Percentiles rank a stretch among this genome's conserved stretches.
Evolutionary conservation across 2,888 invertebrate species (phyloP).

Genomic region (Leptinotarsa peninsularis): DNA sequence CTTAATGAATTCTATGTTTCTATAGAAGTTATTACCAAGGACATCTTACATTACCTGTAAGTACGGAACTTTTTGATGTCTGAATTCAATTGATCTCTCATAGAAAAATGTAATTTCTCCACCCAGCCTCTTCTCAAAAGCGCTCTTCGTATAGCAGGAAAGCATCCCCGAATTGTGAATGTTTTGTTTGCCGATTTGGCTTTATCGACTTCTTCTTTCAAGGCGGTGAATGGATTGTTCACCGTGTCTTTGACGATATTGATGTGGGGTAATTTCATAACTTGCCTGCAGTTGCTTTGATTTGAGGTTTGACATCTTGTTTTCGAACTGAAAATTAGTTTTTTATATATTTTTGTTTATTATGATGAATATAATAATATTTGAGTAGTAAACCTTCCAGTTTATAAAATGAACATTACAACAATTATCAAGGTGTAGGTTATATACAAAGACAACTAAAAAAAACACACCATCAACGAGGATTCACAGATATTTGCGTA

Average conservation of each 20-base stretch:
- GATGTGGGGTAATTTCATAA: background rate
- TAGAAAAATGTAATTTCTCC: slow-evolving; percentile 72
- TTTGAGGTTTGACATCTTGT: background rate
- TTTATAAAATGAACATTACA: no score
- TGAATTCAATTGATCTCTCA: slow-evolving; percentile 58
- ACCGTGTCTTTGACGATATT: slow-evolving; percentile 19
- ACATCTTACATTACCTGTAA: slow-evolving; percentile 26
- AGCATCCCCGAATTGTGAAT: slow-evolving; percentile 70
- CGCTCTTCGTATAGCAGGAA: slow-evolving; percentile 70
- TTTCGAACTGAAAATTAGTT: background rate
- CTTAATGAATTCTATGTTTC: no score
- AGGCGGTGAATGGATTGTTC: slow-evolving; percentile 45
- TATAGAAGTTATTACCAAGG: no score
- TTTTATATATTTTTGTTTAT: background rate
- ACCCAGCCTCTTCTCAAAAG: slow-evolving; percentile 78
- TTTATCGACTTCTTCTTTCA: slow-evolving; percentile 67
- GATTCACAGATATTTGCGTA: no score
- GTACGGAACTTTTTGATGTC: slow-evolving; percentile 51
- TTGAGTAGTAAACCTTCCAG: no score
- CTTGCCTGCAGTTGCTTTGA: background rate
- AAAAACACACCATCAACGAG: no score
- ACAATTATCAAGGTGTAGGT: no score
- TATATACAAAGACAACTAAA: no score
- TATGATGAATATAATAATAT: background rate
- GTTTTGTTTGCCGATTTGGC: slow-evolving; percentile 70